phyloP scores from a whole-genome alignment of 2,797 vertebrate species.

The Propithecus perrieri region DNA sequence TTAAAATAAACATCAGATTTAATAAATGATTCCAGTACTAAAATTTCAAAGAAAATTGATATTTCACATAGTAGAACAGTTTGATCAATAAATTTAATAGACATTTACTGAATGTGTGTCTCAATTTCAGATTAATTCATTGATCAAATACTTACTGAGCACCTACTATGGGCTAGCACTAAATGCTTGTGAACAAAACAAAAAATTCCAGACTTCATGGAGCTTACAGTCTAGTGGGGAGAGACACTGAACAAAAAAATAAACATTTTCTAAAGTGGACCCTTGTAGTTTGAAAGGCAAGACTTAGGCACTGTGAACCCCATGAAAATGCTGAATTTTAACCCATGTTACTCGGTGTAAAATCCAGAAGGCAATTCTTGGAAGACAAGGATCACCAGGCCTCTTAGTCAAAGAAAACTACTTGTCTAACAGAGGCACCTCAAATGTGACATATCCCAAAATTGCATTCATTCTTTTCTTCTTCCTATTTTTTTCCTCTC shows the following conservation, averaged over 20 bases:
- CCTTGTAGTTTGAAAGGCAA: neutral
- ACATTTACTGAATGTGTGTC: neutral
- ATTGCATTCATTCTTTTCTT: neutral
- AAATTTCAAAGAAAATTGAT: neutral
- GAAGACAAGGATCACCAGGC: neutral
- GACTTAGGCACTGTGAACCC: neutral
- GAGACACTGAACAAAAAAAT: neutral
- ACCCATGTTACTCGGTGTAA: neutral
- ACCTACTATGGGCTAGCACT: neutral
- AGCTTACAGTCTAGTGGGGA: neutral
- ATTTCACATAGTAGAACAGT: neutral
- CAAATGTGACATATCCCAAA: neutral
- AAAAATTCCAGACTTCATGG: neutral
- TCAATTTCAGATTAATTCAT: neutral
- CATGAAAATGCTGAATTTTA: neutral
- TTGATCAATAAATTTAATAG: neutral
- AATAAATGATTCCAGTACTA: neutral
- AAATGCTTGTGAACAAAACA: neutral
- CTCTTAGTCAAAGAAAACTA: neutral
- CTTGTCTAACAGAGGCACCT: neutral
- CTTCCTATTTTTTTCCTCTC: neutral
- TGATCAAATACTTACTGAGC: constrained; percentile 20
- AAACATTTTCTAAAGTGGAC: neutral
- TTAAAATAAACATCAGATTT: neutral
- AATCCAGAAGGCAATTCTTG: neutral